Base-by-base conservation (phyloP, 2,888 invertebrate species). In the Sesia bembeciformis region DNA sequence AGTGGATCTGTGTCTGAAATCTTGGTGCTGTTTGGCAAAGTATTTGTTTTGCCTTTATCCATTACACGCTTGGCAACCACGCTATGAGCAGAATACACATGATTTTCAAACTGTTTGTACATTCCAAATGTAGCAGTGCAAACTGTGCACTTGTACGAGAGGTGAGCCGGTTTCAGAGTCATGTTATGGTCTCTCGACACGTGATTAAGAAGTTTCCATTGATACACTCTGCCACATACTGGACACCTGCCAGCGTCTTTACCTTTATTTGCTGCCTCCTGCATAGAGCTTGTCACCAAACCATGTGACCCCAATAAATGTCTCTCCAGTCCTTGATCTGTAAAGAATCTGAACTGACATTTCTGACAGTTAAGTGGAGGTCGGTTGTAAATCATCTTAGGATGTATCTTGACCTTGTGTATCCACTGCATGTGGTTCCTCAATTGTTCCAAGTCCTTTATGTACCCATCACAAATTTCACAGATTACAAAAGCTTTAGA, bases 401-500 rank as follows among this genome's bases (percentile, higher is more conserved):
- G 97, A 90, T 97, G 97, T 75, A 97, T 97, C 84, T 97, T 97
- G 60, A 97, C 97, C 91, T 98, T 97, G 83, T 98, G 98, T 79
- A 98, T 97, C 96, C 97, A 98, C 78, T 97, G 97, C 96, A 98
- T 98, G 78, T 98, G 98, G 81, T 97, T 97, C 64, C 98, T 91
- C 65, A 98, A 89, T 79, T 98, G 97, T 78, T 97, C 97, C 79
- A 97, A 90, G 86, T 98, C 98, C 90, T 98, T 97, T 62, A 98
- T 98, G 77, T 98, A 98, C 52, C 98, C 98, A 82, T 98, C 98
- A 87, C 98, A 98, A 67, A 98, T 97, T 91, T 98, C 98, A 86
- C 98, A 98, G 67, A 97, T 97, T 63, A 97, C 97, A 87, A 97
- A 97, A 61, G 94, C 94, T 81, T 96, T 96, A n/a, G 83, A 81